Evolutionary conservation across 2,888 invertebrate species (phyloP), one percentile per base, ranked within the genome.

Genomic region (Synanthedon myopaeformis): DNA sequence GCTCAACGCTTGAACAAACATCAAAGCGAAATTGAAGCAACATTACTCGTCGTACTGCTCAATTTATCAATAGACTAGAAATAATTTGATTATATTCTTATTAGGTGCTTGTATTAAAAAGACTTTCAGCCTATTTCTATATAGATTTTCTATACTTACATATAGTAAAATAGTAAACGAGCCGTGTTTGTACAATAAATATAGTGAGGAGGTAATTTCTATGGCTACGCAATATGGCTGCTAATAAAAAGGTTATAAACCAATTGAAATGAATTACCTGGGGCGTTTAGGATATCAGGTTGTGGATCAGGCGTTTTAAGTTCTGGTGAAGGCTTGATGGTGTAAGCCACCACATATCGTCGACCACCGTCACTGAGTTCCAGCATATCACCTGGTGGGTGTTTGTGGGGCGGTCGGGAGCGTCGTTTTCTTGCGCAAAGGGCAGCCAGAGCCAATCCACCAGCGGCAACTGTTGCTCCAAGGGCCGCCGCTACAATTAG

Each of bases 311-410:
- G 89, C n/a, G 90, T 90, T 61, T 88, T 88, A 3, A 73, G 62
- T 35, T 87, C 87, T 1, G 82, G 81, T 0, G 90, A 89, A 12
- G 92, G 92, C 72, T 95, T 95, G 59, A 95, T 89, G 11, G 95
- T 95, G 65, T 95, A 95, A 11, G 95, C 94, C 17, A 95, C 95
- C 48, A 95, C 95, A 69, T 95, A 94, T 61, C 94, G 90, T 64
- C 94, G 91, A 63, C 95, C 94, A 1, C 94, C 94, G 41, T 94
- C 93, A 60, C 94, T 94, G 48, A 64, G 91, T 88, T 68, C 94
- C 90, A 67, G 91, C 83, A 86, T 85, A 53, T 87, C 86, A 11
- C 87, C 79, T 19, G 84, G 82, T 1, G 87, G 85, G 57, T 86
- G 82, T 55, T 86, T 85, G 64, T 85, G 76, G 0, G 79, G 79